Evolutionary conservation across 2,888 invertebrate genomes (phyloP).

Genomic region (Drosophila koepferae): DNA sequence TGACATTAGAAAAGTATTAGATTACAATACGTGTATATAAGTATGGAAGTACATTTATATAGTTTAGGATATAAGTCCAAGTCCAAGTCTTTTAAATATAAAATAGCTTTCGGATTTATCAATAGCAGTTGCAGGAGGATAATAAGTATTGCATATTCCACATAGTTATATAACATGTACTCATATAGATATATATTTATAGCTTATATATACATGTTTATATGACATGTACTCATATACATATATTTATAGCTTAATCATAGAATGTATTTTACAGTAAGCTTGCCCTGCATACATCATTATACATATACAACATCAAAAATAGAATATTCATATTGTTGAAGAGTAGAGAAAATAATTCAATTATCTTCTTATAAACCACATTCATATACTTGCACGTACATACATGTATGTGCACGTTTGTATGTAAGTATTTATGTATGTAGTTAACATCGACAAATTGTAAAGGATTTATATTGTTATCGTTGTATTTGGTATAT

Average conservation of each 20-base stretch:
- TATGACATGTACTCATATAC: conserved; percentile 11
- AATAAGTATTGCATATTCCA: conserved; percentile 24
- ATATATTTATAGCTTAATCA: conserved; percentile 21
- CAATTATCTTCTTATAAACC: conserved; percentile 8
- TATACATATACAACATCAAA: conserved; percentile 40
- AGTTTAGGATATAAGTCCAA: conserved; percentile 11
- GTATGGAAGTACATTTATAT: conserved; percentile 40
- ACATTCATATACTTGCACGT: background rate
- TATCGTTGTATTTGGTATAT: conserved; percentile 48
- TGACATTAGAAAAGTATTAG: conserved; percentile 30
- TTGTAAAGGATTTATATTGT: conserved; percentile 18
- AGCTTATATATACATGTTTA: conserved; percentile 7
- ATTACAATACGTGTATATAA: conserved; percentile 23
- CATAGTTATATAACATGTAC: conserved; percentile 19
- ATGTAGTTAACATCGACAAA: conserved; percentile 22
- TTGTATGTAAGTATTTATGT: conserved; percentile 6
- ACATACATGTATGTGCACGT: background rate
- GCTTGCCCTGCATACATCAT: conserved; percentile 8
- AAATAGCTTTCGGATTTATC: conserved; percentile 9
- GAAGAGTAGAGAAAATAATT: conserved; percentile 16
- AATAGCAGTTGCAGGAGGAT: conserved; percentile 27
- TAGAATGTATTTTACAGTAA: conserved; percentile 30
- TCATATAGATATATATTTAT: conserved; percentile 21
- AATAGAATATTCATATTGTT: conserved; percentile 31
- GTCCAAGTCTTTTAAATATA: conserved; percentile 34